A percentile compares a stretch with the other conserved stretches of the same genome.
These are phyloP conservation scores for Philereme vetulata DNA, from an alignment of 2,888 invertebrate genomes.

Conservation along the genomic window DNA sequence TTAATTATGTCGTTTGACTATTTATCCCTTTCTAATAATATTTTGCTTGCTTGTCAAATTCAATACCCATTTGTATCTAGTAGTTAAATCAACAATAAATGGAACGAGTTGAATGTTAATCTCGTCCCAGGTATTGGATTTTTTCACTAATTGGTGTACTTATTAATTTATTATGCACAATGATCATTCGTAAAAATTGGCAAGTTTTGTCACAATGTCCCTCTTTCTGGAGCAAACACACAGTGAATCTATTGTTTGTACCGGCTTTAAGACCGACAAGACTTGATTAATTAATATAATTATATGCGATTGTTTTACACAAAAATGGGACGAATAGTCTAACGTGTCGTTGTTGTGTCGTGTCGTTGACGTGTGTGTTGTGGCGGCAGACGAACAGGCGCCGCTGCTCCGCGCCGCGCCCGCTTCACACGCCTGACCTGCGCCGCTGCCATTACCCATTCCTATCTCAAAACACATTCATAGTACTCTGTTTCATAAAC, in stretches of 20 bases:
- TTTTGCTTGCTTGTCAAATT: slow-evolving; percentile 8
- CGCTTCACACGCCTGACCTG: slow-evolving; percentile 57
- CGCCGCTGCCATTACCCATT: slow-evolving; percentile 33
- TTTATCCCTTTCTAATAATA: slow-evolving; percentile 14
- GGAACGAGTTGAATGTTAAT: background rate
- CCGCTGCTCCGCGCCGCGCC: slow-evolving; percentile 70
- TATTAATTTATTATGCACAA: no score
- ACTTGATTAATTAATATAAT: background rate
- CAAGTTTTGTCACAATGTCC: no score
- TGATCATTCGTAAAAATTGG: no score
- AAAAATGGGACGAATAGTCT: slow-evolving; percentile 23
- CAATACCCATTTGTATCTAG: background rate
- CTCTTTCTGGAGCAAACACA: no score
- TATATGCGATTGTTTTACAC: background rate
- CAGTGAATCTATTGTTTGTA: background rate
- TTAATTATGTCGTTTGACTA: slow-evolving; percentile 15
- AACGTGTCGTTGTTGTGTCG: slow-evolving; percentile 38
- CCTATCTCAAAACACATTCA: slow-evolving; percentile 5
- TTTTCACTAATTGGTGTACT: no score
- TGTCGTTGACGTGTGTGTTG: slow-evolving; percentile 49
- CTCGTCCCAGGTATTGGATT: no score
- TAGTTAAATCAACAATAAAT: background rate
- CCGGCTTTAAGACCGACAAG: background rate
- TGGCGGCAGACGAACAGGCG: slow-evolving; percentile 71
- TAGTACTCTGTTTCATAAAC: slow-evolving; percentile 12